Evolutionary conservation across 2,888 invertebrate species (phyloP), one percentile per base, ranked within the genome.

Genomic region (Cyaniris semiargus): DNA sequence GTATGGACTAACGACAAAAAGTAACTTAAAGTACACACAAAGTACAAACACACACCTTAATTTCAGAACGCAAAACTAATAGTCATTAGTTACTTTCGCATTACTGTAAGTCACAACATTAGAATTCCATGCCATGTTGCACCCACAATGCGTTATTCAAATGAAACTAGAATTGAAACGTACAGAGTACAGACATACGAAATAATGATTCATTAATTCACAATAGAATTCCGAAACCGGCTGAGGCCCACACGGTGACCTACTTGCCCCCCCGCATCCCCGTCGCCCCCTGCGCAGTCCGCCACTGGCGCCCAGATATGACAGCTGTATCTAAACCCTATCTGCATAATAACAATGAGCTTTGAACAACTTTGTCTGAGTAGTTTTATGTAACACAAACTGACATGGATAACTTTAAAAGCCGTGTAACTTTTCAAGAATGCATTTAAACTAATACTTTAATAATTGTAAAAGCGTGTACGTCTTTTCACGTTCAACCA

Each of bases 171-270:
- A 31, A 56, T 56, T 18, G 70, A 53, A 76, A 70, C 15, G 7
- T 34, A 78, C 34, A 78, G 56, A 76, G 7, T 34, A 78, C 34
- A 78, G 56, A 76, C 71, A 76, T n/a, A 78, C 58, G 23, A 66
- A 76, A 78, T 74, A 78, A 78, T 78, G 72, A 74, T 72, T 78
- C 76, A 60, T 76, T 48, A 66, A 66, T 58, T 78, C 71, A 81
- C 81, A 78, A 78, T 76, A 77, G 70, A 77, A 79, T 79, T 80
- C 79, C 84, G 81, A 86, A 86, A 86, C 79, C 80, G 79, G 87
- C 88, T 86, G 83, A 87, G 89, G 86, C 92, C 92, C 89, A 92
- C 92, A 89, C 90, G 85, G 85, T 90, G 93, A 92, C 93, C 93
- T 87, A 93, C 89, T 93, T 93, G 27, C 66, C 66, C 21, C 21